These are phyloP conservation scores for Phaonia tiefii DNA, from an alignment of 2,888 invertebrate species.

Conservation along the genomic window DNA sequence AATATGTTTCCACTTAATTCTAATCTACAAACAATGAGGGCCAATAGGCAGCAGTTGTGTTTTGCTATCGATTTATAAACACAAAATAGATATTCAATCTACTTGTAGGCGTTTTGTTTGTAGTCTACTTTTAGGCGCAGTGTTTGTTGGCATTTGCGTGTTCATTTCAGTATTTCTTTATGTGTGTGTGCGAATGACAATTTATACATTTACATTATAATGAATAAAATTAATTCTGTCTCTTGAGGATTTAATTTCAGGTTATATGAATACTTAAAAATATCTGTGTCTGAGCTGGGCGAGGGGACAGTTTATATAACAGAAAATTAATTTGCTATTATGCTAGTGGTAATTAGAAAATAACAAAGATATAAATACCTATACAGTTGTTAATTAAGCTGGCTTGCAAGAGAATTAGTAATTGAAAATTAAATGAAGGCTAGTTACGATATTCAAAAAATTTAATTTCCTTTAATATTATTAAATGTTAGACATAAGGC, in stretches of 20 bases:
- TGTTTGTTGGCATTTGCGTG: not conserved
- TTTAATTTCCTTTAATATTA: no score
- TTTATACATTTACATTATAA: constrained; percentile 38
- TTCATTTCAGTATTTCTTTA: no score
- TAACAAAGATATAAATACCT: constrained; percentile 4
- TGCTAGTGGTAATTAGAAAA: constrained; percentile 31
- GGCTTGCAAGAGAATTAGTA: no score
- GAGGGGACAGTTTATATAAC: constrained; percentile 14
- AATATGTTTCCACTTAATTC: constrained; percentile 24
- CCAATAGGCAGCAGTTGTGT: not conserved
- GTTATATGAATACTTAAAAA: not conserved
- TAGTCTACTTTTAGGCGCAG: constrained; percentile 13
- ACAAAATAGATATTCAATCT: no score
- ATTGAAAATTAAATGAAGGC: no score
- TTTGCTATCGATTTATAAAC: not conserved
- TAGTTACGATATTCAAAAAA: no score
- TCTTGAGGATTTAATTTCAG: constrained; percentile 12
- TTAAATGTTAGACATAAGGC: no score
- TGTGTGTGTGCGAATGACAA: not conserved
- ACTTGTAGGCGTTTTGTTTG: constrained; percentile 4
- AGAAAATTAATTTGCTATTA: constrained; percentile 40
- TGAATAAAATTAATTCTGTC: constrained; percentile 22
- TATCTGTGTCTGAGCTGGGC: constrained; percentile 6
- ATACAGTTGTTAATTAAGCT: not conserved
- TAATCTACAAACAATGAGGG: constrained; percentile 2